Evolutionary conservation across 2,113 vertebrate genomes (phyloP), one percentile per base, ranked within the genome.

Genomic region (Larimichthys polyactis): DNA sequence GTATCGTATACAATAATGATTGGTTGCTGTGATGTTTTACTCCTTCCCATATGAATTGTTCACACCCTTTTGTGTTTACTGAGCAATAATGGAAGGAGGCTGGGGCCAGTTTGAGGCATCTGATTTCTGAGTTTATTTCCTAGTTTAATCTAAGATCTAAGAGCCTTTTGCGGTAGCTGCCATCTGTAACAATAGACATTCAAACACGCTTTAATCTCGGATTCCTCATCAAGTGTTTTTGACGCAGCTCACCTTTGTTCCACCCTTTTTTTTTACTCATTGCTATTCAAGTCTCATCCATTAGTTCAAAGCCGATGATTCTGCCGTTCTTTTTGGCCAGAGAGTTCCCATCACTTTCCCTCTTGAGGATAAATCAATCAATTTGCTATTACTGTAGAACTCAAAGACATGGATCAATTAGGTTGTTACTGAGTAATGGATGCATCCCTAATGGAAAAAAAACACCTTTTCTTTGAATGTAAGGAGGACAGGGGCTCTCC

Each of bases 381-480:
- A 93, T 95, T 91, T 83, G 85, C 90, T 91, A 93, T 95, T 94
- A 94, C 88, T 79, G 85, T 90, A 91, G 84, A 92, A 89, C 79
- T 88, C 82, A 89, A 81, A 91, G 92, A 92, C 90, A 81, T 66
- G 59, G 80, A 94, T 93, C 92, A 94, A 93, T 95, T 90, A 84
- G 73, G 79, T 71, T 80, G 82, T 88, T 91, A 92, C 87, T 93
- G 93, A 94, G 91, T 95, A 92, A 94, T 92, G 90, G 79, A 91
- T 92, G 82, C 84, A 89, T 84, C 22, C 57, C 40, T 91, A 87
- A 91, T 89, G 75, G 75, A 83, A 36, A 36, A 36, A 82, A 68
- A 80, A 66, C 2, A 7, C 63, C n/a, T 22, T 60, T 29, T 67
- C 49, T 78, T 71, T 54, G 36, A 71, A 67, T n/a, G 36, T 63